Evolutionary conservation across 2,113 vertebrate genomes (phyloP).

Genomic region (Xyliphius kryptos): DNA sequence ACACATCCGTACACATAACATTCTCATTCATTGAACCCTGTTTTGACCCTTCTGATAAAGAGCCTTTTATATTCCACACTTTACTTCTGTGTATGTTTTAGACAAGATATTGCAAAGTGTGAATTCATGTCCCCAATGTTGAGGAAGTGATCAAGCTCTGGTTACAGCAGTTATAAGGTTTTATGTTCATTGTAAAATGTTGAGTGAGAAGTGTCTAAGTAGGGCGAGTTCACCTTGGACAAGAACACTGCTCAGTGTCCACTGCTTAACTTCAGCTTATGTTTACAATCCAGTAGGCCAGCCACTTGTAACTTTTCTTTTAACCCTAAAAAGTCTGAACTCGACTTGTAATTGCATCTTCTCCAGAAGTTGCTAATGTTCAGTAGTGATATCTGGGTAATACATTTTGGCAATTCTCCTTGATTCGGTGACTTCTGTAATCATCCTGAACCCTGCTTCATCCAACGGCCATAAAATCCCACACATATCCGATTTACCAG

Average conservation of each 20-base stretch:
- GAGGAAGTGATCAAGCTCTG: background rate
- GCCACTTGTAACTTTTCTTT: constrained; percentile 1
- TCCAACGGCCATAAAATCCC: constrained; percentile 11
- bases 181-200: too few species aligned
- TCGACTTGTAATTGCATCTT: too few species aligned
- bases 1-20: constrained; percentile 28
- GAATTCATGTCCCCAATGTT: too few species aligned
- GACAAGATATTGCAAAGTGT: background rate
- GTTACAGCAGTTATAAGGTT: constrained; percentile 26
- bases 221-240: background rate
- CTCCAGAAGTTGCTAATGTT: constrained; percentile 7
- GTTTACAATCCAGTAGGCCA: background rate
- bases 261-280: constrained; percentile 9
- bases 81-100: background rate
- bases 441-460: constrained; percentile 5
- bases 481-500: constrained; percentile 16
- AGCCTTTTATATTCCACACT: constrained; percentile 16
- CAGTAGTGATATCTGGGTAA: constrained; percentile 5
- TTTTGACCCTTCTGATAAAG: constrained; percentile 28
- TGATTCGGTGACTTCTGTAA: background rate
- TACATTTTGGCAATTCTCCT: constrained; percentile 25
- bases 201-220: background rate
- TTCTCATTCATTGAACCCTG: constrained; percentile 42
- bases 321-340: too few species aligned
- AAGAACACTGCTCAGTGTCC: too few species aligned